These are phyloP conservation scores for Archegozetes longisetosus DNA, from an alignment of 1,140 invertebrate species.

Conservation along the genomic window DNA sequence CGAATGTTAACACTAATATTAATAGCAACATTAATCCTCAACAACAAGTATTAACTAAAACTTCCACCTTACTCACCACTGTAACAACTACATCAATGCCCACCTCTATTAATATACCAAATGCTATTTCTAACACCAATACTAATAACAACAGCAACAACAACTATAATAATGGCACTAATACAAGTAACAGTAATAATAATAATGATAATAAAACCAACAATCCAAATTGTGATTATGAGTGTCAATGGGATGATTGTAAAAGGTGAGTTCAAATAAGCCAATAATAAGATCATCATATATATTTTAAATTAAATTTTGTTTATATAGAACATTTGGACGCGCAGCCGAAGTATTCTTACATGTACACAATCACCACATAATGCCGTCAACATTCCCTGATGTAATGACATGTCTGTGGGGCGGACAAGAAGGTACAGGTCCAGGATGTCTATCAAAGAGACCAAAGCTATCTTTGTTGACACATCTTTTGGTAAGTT, in stretches of 20 bases:
- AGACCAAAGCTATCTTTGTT: slow-evolving; percentile 58
- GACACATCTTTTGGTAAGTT: slow-evolving; percentile 50
- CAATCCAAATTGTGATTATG: slow-evolving; percentile 33
- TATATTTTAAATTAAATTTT: neutral
- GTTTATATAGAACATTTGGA: slow-evolving; percentile 13
- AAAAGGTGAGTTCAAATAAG: slow-evolving; percentile 39
- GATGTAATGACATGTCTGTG: slow-evolving; percentile 14
- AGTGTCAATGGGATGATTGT: slow-evolving; percentile 85
- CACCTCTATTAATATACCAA: neutral
- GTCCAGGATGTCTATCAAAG: slow-evolving; percentile 18
- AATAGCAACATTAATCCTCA: neutral
- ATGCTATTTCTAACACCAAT: neutral
- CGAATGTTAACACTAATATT: neutral
- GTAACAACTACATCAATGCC: neutral
- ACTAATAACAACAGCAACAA: neutral
- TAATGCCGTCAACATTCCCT: slow-evolving; percentile 1
- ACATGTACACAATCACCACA: slow-evolving; percentile 15
- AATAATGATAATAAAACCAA: neutral
- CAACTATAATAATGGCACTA: neutral
- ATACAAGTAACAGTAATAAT: neutral
- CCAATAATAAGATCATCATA: slow-evolving; percentile 7
- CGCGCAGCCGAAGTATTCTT: slow-evolving; percentile 12
- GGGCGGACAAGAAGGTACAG: slow-evolving; percentile 14
- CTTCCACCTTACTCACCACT: neutral
- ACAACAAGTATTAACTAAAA: neutral